Evolutionary conservation across 2,113 vertebrate genomes (phyloP).

Genomic region (Salvelinus namaycush): DNA sequence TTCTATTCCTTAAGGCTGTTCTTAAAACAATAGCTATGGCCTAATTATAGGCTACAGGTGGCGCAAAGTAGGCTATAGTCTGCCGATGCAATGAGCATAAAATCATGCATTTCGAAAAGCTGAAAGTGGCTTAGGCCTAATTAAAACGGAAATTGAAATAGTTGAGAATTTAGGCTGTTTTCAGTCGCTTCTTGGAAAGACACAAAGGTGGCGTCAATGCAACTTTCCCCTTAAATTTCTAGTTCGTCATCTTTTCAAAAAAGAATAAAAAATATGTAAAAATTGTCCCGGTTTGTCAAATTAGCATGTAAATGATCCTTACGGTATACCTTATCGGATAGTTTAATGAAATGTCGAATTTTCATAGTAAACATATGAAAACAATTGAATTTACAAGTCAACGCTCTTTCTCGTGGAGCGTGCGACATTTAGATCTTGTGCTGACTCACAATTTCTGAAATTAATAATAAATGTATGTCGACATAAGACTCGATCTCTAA

Average conservation of each 20-base stretch:
- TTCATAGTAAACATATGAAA: conserved; percentile 3
- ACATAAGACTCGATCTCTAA: conserved; percentile 41
- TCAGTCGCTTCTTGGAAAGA: conserved; percentile 74
- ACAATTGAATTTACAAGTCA: conserved; percentile 51
- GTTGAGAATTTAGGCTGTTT: conserved; percentile 13
- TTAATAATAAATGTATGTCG: conserved; percentile 81
- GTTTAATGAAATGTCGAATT: conserved; percentile 21
- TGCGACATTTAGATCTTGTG: conserved; percentile 56
- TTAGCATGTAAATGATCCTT: conserved; percentile 52
- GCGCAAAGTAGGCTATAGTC: no score
- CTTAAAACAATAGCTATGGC: background rate
- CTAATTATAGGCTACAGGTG: no score
- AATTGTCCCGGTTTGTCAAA: conserved; percentile 65
- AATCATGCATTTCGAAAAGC: background rate
- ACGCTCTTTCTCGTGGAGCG: conserved; percentile 45
- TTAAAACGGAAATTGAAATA: background rate
- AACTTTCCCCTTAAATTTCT: conserved; percentile 82
- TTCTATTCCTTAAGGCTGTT: background rate
- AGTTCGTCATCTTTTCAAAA: conserved; percentile 99
- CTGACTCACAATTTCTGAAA: conserved; percentile 73
- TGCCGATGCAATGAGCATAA: background rate
- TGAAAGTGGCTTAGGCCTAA: background rate
- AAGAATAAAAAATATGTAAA: conserved; percentile 93
- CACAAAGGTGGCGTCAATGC: conserved; percentile 90
- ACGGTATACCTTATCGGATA: conserved; percentile 52